These are phyloP conservation scores for Cenopis cana DNA, from an alignment of 2,888 invertebrate genomes.

Conservation along the genomic window DNA sequence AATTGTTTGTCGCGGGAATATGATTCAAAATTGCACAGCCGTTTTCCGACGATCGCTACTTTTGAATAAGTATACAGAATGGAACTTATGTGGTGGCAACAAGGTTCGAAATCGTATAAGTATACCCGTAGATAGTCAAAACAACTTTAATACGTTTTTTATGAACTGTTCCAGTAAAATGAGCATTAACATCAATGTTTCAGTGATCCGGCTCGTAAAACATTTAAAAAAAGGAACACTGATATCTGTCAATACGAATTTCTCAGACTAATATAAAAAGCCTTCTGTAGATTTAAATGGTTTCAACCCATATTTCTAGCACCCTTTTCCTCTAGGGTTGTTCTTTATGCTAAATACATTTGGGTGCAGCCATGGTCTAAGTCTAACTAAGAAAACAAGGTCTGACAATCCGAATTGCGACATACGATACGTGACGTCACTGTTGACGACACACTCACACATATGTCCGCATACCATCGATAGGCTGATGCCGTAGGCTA, in stretches of 20 bases:
- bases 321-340: no score
- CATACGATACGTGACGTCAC: no score
- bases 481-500: no score
- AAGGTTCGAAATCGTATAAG: not conserved
- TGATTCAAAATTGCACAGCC: conserved; percentile 10
- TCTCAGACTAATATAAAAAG: not conserved
- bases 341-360: no score
- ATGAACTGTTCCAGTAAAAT: conserved; percentile 26
- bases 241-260: not conserved
- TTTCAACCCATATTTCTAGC: no score
- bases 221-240: not conserved
- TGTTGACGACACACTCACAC: no score
- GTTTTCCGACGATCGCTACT: conserved; percentile 16
- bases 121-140: conserved; percentile 6
- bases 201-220: conserved; percentile 2
- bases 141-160: conserved; percentile 33
- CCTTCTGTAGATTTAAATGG: no score
- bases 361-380: no score
- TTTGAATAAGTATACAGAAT: not conserved
- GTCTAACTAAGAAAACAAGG: no score
- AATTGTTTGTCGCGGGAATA: not conserved
- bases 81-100: not conserved
- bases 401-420: no score
- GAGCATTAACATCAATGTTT: not conserved
- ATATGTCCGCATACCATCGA: no score